phyloP scores from a whole-genome alignment of 2,797 vertebrate species.

The Hafferia zeledoni region DNA sequence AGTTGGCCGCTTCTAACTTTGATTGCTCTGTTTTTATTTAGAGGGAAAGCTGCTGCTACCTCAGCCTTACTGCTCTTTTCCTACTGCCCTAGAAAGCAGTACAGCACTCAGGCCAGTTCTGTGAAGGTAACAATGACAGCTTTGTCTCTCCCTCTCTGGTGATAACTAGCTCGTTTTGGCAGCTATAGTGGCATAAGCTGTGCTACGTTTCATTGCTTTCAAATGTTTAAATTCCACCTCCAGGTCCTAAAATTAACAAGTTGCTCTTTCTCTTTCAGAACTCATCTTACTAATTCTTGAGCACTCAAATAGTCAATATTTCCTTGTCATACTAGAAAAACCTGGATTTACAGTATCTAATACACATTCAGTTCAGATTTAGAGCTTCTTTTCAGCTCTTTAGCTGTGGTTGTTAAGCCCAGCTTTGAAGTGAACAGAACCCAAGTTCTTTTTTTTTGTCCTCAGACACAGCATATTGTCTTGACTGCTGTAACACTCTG shows the following conservation, averaged over 20 bases:
- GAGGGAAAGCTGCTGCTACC: conserved; percentile 60
- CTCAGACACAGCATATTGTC: neutral
- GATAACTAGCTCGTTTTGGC: neutral
- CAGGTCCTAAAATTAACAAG: neutral
- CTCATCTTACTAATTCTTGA: neutral
- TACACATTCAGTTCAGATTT: neutral
- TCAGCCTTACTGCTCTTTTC: conserved; percentile 25
- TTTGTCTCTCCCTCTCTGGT: neutral
- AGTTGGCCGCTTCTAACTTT: neutral
- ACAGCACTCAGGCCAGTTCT: neutral
- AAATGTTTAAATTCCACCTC: neutral
- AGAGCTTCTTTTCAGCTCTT: neutral
- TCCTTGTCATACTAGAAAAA: neutral
- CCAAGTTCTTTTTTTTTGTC: neutral
- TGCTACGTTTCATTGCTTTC: neutral
- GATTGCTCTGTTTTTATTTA: neutral
- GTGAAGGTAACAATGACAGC: neutral
- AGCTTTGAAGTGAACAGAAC: neutral
- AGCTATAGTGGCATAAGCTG: neutral
- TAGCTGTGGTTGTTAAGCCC: neutral
- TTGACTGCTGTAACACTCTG: neutral
- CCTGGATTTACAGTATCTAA: neutral
- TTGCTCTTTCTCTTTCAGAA: neutral
- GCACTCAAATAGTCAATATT: neutral
- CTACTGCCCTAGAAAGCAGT: neutral